phyloP scores from a whole-genome alignment of 2,888 invertebrate genomes.

The Pammene aurita region DNA sequence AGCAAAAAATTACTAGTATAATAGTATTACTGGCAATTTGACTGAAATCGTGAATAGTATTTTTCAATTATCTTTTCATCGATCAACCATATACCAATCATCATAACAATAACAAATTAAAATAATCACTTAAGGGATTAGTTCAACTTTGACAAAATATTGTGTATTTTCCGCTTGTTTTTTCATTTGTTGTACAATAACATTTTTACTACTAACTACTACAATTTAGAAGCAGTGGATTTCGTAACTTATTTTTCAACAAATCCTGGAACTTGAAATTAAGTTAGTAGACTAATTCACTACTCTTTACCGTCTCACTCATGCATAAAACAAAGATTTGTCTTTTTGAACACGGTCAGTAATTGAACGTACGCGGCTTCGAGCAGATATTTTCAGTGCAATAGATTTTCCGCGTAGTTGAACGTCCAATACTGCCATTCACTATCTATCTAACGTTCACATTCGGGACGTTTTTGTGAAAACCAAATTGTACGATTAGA shows the following conservation, averaged over 20 bases:
- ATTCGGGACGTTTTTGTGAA: conserved; percentile 22
- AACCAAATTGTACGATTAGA: conserved; percentile 30
- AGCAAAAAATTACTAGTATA: too few species aligned
- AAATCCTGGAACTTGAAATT: neutral
- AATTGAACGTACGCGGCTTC: conserved; percentile 40
- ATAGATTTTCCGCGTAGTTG: conserved; percentile 45
- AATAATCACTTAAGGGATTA: too few species aligned
- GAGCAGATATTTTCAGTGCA: conserved; percentile 45
- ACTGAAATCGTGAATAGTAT: too few species aligned
- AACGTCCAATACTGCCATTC: conserved; percentile 49
- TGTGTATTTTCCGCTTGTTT: too few species aligned
- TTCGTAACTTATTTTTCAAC: neutral
- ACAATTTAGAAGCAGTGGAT: neutral
- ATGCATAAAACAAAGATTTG: conserved; percentile 40
- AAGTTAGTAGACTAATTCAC: conserved; percentile 11
- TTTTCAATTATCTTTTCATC: too few species aligned
- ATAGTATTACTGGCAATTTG: too few species aligned
- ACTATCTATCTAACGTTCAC: conserved; percentile 47
- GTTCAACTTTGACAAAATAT: too few species aligned
- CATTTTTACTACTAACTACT: too few species aligned
- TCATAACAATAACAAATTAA: too few species aligned
- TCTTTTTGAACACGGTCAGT: conserved; percentile 43
- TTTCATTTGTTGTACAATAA: too few species aligned
- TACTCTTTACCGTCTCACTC: conserved; percentile 22
- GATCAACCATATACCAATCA: too few species aligned